Evolutionary conservation across 2,888 invertebrate genomes (phyloP).

Genomic region (Drosophila kokeensis): DNA sequence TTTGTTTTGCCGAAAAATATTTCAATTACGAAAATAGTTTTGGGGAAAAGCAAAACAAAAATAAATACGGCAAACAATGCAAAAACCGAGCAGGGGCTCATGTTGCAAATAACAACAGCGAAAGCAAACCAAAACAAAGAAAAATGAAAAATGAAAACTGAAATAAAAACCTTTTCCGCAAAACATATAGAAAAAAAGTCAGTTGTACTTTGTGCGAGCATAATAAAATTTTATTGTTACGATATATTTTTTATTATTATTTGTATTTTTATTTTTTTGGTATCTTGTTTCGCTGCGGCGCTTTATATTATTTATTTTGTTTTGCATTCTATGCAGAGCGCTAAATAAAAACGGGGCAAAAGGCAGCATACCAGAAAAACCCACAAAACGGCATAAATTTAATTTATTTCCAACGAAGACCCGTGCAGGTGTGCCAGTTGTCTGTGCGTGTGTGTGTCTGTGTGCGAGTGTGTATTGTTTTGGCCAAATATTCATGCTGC

Average conservation of each 20-base stretch:
- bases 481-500: conserved; percentile 45
- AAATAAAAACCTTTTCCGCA: conserved; percentile 26
- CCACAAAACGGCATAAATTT: conserved; percentile 73
- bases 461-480: conserved; percentile 33
- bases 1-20: conserved; percentile 51
- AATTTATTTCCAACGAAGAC: conserved; percentile 66
- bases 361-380: conserved; percentile 32
- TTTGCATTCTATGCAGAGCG: conserved; percentile 32
- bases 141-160: conserved; percentile 17
- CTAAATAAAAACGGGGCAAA: conserved; percentile 52
- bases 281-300: conserved; percentile 43
- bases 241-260: conserved; percentile 57
- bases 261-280: conserved; percentile 24
- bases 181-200: conserved; percentile 8
- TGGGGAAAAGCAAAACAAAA: conserved; percentile 1
- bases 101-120: conserved; percentile 22
- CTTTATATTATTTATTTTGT: conserved; percentile 51
- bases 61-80: not conserved
- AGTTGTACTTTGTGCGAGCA: conserved; percentile 32
- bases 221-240: conserved; percentile 75
- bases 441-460: conserved; percentile 12
- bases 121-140: conserved; percentile 5
- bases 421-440: conserved; percentile 46
- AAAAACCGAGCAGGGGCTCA: conserved; percentile 16
- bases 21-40: conserved; percentile 64